Conservation (phyloP, 2,888 invertebrate genomes). For the Auanema freiburgensis region DNA sequence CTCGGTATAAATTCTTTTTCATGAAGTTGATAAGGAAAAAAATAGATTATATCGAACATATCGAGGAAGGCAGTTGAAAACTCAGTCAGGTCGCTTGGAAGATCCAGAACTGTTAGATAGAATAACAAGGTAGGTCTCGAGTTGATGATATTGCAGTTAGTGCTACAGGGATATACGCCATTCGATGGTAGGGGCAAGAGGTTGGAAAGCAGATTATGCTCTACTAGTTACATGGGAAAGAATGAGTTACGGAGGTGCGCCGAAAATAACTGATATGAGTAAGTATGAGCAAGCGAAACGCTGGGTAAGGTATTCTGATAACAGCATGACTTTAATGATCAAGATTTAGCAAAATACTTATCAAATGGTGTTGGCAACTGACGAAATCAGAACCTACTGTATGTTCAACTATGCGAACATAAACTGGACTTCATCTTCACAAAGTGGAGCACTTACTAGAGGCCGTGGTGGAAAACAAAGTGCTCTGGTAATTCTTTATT, state of each 20-base stretch:
- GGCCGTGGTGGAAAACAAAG: slow-evolving; percentile 50
- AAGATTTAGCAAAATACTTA: slow-evolving; percentile 86
- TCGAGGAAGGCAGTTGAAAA: slow-evolving; percentile 43
- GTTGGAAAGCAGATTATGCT: slow-evolving; percentile 87
- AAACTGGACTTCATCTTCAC: slow-evolving; percentile 87
- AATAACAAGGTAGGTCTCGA: slow-evolving; percentile 40
- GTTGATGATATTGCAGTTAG: too few species aligned
- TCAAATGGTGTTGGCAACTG: slow-evolving; percentile 88
- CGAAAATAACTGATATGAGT: slow-evolving; percentile 41
- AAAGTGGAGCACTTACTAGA: slow-evolving; percentile 72
- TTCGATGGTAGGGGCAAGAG: slow-evolving; percentile 83
- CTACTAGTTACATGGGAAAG: slow-evolving; percentile 85
- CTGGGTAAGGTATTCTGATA: slow-evolving; percentile 36
- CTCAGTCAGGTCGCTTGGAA: slow-evolving; percentile 39
- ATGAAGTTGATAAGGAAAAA: too few species aligned
- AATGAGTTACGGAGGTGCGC: slow-evolving; percentile 75
- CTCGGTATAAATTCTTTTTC: slow-evolving; percentile 9
- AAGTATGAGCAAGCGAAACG: slow-evolving; percentile 38
- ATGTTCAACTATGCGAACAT: slow-evolving; percentile 90
- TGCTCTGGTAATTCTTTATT: slow-evolving; percentile 31
- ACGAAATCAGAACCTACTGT: slow-evolving; percentile 88
- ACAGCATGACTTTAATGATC: too few species aligned
- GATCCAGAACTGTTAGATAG: slow-evolving; percentile 46
- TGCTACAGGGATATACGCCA: slow-evolving; percentile 83
- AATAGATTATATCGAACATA: slow-evolving; percentile 37